Base-by-base conservation (phyloP, 1,140 invertebrate genomes). In the Drosophila quadrilineata region DNA sequence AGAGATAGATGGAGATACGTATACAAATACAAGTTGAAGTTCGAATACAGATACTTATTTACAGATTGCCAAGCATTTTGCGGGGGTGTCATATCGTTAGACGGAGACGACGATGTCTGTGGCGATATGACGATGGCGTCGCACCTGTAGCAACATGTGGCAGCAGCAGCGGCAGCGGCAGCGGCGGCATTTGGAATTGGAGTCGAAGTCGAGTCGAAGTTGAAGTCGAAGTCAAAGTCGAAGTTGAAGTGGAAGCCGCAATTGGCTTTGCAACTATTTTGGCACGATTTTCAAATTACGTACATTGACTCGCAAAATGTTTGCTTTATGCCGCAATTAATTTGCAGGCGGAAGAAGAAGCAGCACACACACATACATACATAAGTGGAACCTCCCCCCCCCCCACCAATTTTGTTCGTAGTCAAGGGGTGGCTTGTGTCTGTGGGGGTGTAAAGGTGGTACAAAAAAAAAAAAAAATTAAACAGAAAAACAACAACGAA, bases 281-380 rank as follows among this genome's bases (percentile, higher is more conserved):
- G 79, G 79, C 79, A 85, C 79, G 79, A 85, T 85, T 85, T 85
- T 85, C 79, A 74, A 85, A 85, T 85, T 85, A 85, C 79, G 79
- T 86, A 79, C 79, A 85, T 85, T 80, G 79, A 85, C 79, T 85
- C 67, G 77, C 77, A 85, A 86, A 86, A 86, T 85, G 79, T 85
- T 84, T 85, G 74, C 53, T 79, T 85, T 85, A 85, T 85, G 79
- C 79, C 79, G 79, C 79, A 85, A 85, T 85, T 85, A 85, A 85
- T 85, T 85, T 74, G 45, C 59, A 85, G 57, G 74, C 79, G 79
- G 79, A 85, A 85, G 79, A 85, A 79, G 62, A 52, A 46, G 66
- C 69, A 33, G 5, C 49, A 21, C 14, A 2, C 29, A 21, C 33
- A 53, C 24, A n/a, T 17, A 41, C 41, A 16, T 19, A 45, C 8